Evolutionary conservation across 1,140 invertebrate genomes (phyloP), one percentile per base, ranked within the genome.

Genomic region (Heliconius himera): DNA sequence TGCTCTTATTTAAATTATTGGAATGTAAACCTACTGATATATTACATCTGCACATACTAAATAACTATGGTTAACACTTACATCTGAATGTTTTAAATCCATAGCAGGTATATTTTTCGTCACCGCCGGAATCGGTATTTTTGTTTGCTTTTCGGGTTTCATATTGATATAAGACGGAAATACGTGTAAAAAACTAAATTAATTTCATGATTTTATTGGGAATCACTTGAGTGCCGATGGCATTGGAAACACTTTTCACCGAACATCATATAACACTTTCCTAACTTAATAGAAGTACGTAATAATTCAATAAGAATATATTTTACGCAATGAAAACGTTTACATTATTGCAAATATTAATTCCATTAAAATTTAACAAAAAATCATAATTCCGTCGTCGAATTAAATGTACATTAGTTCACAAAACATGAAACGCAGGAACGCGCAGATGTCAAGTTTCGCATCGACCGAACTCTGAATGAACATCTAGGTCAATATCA

Each of bases 401-500:
- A 86, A 85, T 88, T 87, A 84, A 89, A 88, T 78, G 87, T 84
- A 90, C 88, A 90, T 91, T 89, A 93, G 89, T 90, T 89, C 85
- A 85, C 87, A 91, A 93, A 91, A 92, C 84, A 89, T 81, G 89
- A 91, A 92, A 92, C 89, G 91, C 89, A 92, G 91, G 89, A 93
- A 87, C 93, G 93, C 93, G 93, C 93, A 93, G 93, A 93, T 94
- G 93, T 94, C 91, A 93, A 93, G 90, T 92, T 90, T 93, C 91
- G 89, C 91, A 94, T 94, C 93, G 93, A 93, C 93, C 93, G 91
- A 94, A 93, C 91, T 93, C 90, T 94, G 93, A 94, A 94, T 94
- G 93, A 94, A 93, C 91, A 94, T 93, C 90, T 94, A 94, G 93
- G 91, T 94, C 93, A 94, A 94, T 93, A 94, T 94, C 93, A 94